Base-by-base conservation (phyloP, 2,113 vertebrate species). In the Stigmatopora argus region DNA sequence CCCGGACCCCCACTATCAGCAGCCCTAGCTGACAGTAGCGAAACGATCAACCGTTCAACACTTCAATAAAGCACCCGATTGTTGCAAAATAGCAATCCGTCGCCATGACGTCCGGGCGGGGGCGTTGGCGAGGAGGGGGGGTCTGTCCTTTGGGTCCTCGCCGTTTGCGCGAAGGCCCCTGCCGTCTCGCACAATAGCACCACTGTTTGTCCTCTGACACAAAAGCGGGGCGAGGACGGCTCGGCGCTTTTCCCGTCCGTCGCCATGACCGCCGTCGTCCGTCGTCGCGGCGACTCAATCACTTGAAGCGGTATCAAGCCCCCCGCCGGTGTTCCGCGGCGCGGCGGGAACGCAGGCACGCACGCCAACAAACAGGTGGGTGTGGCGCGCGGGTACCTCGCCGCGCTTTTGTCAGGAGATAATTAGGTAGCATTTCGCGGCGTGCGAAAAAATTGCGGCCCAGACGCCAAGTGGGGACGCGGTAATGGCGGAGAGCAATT, bases 161-260 rank as follows among this genome's bases (percentile, higher is more conserved):
- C 87, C 83, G 88, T 90, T 89, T 92, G 92, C 90, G 91, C 94
- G 89, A 92, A 92, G 90, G 87, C 88, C 83, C 71, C 73, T 85
- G 89, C 86, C 80, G 89, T 91, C 91, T 90, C 83, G 88, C 85
- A 98, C 95, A 98, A 97, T 94, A 92, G 91, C 78, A 79, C 84
- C 90, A 91, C 91, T 99, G 95, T 97, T 92, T 91, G 62, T 87
- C 92, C 89, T 90, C 90, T 86, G 76, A 75, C 75, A 75, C 78
- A 78, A 68, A 56, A 59, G 72, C 53, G 7, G 70, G 60, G 85
- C 91, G 90, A 89, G 92, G 51, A 81, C 26, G 26, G 26, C 26
- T 31, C 26, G 41, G 17, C 23, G 12, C 12, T 23, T 31, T 61
- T 45, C 59, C 45, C 44, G 6, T 61, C 58, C n/a, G 5, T 60